Evolutionary conservation across 2,888 invertebrate species (phyloP), one percentile per base, ranked within the genome.

Genomic region (Dexiosoma caninum): DNA sequence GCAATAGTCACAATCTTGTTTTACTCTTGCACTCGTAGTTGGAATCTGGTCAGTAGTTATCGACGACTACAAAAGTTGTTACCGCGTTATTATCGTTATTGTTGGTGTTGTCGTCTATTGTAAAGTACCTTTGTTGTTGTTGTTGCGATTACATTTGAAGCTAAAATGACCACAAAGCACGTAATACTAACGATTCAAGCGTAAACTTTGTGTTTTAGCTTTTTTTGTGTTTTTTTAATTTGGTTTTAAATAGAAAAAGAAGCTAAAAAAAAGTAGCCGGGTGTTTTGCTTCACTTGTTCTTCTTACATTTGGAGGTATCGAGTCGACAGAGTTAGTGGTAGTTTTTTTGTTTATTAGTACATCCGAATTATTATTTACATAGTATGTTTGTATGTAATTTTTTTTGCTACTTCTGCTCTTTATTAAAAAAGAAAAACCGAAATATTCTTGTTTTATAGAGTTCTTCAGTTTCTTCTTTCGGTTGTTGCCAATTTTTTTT

Each of bases 161-260:
- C 57, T 44, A 55, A 74, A 81, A 81, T 81, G 72, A 81, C 77
- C 77, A 74, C 72, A 77, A 64, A 77, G 72, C 81, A 81, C 77
- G 81, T 74, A 57, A 81, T 69, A 69, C 64, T 74, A 70, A 70
- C 64, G 69, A 72, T 74, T 77, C 69, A 81, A 81, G 81, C 81
- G 81, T 77, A 81, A 81, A 81, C 72, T 53, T 77, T 53, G 23
- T 57, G 14, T 55, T 37, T 49, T 62, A 12, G 7, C 49, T 59
- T 37, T 21, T 60, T 67, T 35, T 53, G 1, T 35, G 32, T 67
- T 62, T 40, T 64, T 49, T 40, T 53, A 64, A 51, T 44, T 62
- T 69, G 12, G 59, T 42, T 49, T 40, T 8, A 55, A 55, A 60
- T 12, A 19, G n/a, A 49, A 30, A 42, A 69, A 62, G 8, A 49